phyloP scores from a whole-genome alignment of 2,113 vertebrate species.

The Fukomys damarensis region DNA sequence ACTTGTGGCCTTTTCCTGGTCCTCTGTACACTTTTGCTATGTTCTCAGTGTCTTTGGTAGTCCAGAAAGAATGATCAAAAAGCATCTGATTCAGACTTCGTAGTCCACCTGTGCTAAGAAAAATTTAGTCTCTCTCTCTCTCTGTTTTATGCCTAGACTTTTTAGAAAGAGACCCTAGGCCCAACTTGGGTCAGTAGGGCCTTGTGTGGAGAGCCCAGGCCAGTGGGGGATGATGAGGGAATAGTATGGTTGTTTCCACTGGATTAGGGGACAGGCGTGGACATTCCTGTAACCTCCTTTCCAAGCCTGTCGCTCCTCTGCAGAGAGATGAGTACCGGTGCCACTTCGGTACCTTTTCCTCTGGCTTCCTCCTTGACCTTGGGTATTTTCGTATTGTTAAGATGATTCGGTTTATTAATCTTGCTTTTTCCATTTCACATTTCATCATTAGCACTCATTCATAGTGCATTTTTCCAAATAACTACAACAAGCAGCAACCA shows the following conservation, averaged over 20 bases:
- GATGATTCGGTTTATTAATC: neutral
- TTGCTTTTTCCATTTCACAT: constrained; percentile 3
- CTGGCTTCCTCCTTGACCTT: neutral
- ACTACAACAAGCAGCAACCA: neutral
- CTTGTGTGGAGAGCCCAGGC: neutral
- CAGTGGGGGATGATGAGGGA: neutral
- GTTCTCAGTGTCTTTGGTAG: neutral
- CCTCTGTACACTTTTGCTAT: neutral
- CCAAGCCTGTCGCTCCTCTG: neutral
- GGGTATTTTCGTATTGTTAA: neutral
- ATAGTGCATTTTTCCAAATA: neutral
- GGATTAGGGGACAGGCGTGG: neutral
- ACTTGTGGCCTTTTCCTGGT: neutral
- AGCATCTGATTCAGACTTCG: neutral
- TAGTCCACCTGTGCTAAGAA: neutral
- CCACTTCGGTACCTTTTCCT: neutral
- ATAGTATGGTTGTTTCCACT: neutral
- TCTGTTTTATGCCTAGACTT: neutral
- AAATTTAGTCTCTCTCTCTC: neutral
- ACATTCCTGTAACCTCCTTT: neutral
- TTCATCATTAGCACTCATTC: neutral
- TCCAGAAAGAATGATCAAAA: neutral
- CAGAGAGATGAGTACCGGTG: neutral
- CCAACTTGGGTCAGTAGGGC: neutral
- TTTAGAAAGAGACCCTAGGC: neutral